Conservation (phyloP, 2,888 invertebrate genomes). For the Eristalis tenax region DNA sequence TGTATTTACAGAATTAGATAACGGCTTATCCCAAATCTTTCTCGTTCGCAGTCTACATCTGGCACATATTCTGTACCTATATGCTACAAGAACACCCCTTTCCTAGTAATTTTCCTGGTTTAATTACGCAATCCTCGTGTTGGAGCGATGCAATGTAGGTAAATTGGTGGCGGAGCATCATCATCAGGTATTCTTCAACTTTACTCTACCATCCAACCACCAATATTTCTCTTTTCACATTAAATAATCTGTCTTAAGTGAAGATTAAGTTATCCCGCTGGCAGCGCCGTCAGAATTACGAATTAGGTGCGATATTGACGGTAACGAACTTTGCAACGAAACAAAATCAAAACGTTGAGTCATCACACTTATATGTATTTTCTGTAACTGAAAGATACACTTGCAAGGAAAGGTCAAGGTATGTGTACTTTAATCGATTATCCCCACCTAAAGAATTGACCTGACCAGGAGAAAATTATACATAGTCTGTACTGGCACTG, state of each 20-base stretch:
- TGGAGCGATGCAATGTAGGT: not conserved
- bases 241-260: not conserved
- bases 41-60: not conserved
- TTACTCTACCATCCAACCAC: no score
- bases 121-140: not conserved
- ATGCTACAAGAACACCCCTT: not conserved
- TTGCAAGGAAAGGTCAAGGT: not conserved
- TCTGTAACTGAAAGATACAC: not conserved
- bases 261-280: not conserved
- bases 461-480: not conserved
- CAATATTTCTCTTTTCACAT: not conserved
- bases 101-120: not conserved
- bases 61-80: not conserved
- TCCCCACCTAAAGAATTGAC: not conserved
- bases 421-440: not conserved
- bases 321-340: not conserved
- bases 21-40: not conserved
- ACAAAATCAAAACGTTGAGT: not conserved
- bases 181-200: slow-evolving; percentile 7
- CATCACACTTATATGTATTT: not conserved
- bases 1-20: not conserved
- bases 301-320: not conserved
- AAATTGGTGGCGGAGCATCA: not conserved
- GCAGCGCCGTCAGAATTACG: not conserved
- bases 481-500: not conserved